A percentile compares a stretch with the other conserved stretches of the same genome.
These are phyloP conservation scores for Lonchura striata DNA, from an alignment of 2,113 vertebrate genomes.

Conservation along the genomic window DNA sequence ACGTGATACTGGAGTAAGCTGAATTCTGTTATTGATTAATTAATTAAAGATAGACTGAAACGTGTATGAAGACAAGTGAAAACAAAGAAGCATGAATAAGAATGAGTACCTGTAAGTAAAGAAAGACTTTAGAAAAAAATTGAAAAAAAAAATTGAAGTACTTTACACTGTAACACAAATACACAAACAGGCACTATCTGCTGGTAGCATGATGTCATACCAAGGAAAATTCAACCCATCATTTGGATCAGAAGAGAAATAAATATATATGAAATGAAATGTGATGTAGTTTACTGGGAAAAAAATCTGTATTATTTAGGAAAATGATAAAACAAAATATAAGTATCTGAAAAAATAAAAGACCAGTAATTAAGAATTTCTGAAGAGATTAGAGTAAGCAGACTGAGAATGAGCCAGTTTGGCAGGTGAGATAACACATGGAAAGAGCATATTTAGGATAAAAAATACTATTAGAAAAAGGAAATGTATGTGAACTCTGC, in stretches of 20 bases:
- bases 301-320: background rate
- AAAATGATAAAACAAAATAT: background rate
- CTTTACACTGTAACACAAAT: background rate
- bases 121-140: background rate
- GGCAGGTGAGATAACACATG: background rate
- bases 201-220: background rate
- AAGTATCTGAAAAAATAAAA: background rate
- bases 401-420: background rate
- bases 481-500: background rate
- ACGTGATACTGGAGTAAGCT: background rate
- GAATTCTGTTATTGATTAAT: slow-evolving; percentile 17
- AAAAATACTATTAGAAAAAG: background rate
- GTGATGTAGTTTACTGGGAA: background rate
- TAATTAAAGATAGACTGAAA: slow-evolving; percentile 31
- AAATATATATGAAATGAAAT: background rate
- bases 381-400: background rate
- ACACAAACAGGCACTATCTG: background rate
- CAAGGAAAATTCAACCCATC: background rate
- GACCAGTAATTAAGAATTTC: background rate
- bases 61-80: slow-evolving; percentile 15
- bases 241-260: background rate
- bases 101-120: background rate
- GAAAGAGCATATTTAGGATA: background rate
- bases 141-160: background rate
- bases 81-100: background rate